phyloP scores from a whole-genome alignment of 2,888 invertebrate genomes.

The Brassicogethes aeneus region DNA sequence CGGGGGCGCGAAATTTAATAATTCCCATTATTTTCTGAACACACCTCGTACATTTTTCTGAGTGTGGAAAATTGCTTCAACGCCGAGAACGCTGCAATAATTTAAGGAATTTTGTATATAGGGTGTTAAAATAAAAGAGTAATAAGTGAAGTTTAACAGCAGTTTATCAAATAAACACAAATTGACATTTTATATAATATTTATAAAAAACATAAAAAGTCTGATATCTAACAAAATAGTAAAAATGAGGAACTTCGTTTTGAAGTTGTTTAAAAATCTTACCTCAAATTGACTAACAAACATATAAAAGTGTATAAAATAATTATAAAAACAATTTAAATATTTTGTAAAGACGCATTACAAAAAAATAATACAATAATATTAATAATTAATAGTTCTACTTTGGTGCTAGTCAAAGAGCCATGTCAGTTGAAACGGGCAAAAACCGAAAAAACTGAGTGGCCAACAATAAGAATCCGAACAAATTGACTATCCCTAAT shows the following conservation, averaged over 20 bases:
- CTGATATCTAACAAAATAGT: constrained; percentile 43
- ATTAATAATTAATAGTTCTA: constrained; percentile 29
- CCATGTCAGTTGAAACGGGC: constrained; percentile 30
- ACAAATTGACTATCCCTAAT: constrained; percentile 41
- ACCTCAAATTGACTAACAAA: constrained; percentile 41
- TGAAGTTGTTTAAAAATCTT: constrained; percentile 35
- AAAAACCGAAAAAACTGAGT: constrained; percentile 34
- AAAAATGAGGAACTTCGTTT: constrained; percentile 40
- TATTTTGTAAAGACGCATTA: constrained; percentile 33
- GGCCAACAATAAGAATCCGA: constrained; percentile 40
- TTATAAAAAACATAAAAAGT: constrained; percentile 45
- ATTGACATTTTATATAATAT: constrained; percentile 42
- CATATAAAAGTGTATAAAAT: constrained; percentile 43
- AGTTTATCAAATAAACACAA: constrained; percentile 43
- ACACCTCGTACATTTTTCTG: too few relatives aligned
- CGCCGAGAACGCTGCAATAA: too few relatives aligned
- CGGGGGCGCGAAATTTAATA: too few relatives aligned
- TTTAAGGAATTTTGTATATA: background rate
- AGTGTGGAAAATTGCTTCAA: too few relatives aligned
- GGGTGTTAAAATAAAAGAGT: constrained; percentile 7
- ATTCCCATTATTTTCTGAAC: too few relatives aligned
- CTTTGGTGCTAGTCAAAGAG: constrained; percentile 40
- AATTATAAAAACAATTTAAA: constrained; percentile 42
- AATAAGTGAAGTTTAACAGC: constrained; percentile 36
- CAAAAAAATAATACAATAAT: constrained; percentile 33